Base-by-base conservation (phyloP, 2,888 invertebrate genomes). In the Coenonympha glycerion region DNA sequence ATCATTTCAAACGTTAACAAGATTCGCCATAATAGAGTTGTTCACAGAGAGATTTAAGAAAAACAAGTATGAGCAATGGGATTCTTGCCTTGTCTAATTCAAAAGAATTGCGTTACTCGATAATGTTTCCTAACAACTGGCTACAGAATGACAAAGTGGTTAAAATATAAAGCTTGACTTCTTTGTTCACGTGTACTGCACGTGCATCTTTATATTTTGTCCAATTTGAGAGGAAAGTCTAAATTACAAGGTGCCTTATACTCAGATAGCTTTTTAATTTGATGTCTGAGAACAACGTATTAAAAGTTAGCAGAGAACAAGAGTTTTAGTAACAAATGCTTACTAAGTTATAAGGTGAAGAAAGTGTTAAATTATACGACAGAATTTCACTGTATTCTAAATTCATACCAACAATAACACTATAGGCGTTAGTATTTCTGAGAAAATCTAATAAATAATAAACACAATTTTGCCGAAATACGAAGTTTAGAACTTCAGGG, bases 1-100 rank as follows among this genome's bases (percentile, higher is more conserved):
- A 85, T 84, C 77, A 85, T 86, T 86, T 86, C 81, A 79, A 85
- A 87, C 79, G 84, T 84, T 85, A 87, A 85, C 84, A 84, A 86
- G 84, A 79, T 85, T 85, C 73, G 66, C 77, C 79, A 79, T 83
- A 85, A 84, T 83, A 82, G 78, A 80, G 77, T 82, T 82, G 79
- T 73, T 81, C 80, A 75, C 77, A 72, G 75, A 77, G 76, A 81
- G 81, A 85, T 86, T 82, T 83, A 84, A 86, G 78, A 83, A 85
- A 82, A 85, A 84, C 79, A 86, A 77, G 79, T 69, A 76, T 73
- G 73, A 71, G 68, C 66, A 59, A 62, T 61, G 66, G 69, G 69
- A 72, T 67, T 69, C 39, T 42, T 48, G 52, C 39, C 44, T 40
- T 46, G 42, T 40, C 47, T 53, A 47, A 51, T 53, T 56, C 64